These are phyloP conservation scores for Bombus cullumanus DNA, from an alignment of 1,140 invertebrate genomes.

Conservation along the genomic window DNA sequence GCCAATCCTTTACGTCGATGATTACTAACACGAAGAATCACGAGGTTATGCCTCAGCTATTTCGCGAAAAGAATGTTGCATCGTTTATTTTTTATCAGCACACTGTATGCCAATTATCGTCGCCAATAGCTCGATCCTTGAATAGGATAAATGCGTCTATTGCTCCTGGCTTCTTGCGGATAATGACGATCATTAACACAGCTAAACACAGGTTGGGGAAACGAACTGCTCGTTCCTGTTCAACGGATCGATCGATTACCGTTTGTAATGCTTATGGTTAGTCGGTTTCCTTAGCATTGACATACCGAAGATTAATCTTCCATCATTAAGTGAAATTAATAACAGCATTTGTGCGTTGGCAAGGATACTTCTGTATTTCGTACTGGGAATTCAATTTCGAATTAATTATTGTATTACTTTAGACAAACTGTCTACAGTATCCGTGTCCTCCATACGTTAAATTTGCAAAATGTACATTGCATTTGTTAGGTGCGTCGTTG, in stretches of 20 bases:
- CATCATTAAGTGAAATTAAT: neutral
- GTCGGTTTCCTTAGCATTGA: neutral
- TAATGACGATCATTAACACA: slow-evolving; percentile 6
- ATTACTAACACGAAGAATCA: neutral
- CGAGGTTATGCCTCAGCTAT: neutral
- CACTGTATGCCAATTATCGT: neutral
- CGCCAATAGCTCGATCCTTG: neutral
- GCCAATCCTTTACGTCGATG: neutral
- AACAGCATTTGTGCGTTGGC: neutral
- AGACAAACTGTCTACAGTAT: too few species aligned
- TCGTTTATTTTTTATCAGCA: neutral
- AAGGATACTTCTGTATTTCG: neutral
- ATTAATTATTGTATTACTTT: too few species aligned
- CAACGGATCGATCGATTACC: neutral
- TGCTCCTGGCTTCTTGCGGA: neutral
- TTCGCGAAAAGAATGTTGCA: neutral
- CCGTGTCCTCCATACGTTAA: too few species aligned
- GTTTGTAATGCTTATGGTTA: slow-evolving; percentile 8
- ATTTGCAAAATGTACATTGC: too few species aligned
- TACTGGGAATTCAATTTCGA: too few species aligned
- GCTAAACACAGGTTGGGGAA: neutral
- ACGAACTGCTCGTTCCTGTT: neutral
- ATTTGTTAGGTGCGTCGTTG: too few species aligned
- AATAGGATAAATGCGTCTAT: neutral
- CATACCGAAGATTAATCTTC: neutral